Percentiles rank a stretch among this genome's conserved stretches.
phyloP scores from a whole-genome alignment of 2,797 vertebrate genomes.

The Neosalanx taihuensis region DNA sequence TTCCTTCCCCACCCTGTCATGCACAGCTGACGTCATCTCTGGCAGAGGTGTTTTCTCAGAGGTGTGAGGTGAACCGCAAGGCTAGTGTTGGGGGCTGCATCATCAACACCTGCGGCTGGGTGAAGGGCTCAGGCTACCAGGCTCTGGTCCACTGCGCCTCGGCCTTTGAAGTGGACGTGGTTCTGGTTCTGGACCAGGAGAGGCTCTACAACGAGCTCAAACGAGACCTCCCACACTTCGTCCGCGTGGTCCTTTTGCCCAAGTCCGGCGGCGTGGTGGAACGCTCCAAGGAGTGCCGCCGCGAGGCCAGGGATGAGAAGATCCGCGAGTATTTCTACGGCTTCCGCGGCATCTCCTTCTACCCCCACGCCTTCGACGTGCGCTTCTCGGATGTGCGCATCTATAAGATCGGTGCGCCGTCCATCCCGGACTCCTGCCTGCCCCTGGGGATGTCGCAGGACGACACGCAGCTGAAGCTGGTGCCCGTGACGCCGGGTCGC shows the following conservation, averaged over 20 bases:
- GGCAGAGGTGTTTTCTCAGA: constrained; percentile 93
- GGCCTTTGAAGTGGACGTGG: constrained; percentile 96
- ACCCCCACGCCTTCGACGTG: constrained; percentile 94
- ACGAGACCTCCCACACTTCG: constrained; percentile 94
- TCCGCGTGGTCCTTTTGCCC: constrained; percentile 89
- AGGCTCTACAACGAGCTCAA: constrained; percentile 96
- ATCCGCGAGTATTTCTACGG: constrained; percentile 98
- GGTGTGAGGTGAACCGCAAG: constrained; percentile 93
- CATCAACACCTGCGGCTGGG: constrained; percentile 98
- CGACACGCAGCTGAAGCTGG: constrained; percentile 96
- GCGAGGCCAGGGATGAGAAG: constrained; percentile 90
- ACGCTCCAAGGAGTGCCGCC: constrained; percentile 92
- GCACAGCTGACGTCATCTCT: constrained; percentile 88
- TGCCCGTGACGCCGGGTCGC: constrained; percentile 91
- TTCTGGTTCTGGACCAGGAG: constrained; percentile 95
- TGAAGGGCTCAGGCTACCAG: constrained; percentile 96
- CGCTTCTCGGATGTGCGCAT: constrained; percentile 96
- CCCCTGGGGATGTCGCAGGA: constrained; percentile 98
- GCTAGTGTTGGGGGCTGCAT: constrained; percentile 94
- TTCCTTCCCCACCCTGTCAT: background rate
- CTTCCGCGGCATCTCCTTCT: constrained; percentile 88
- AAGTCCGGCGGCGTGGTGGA: constrained; percentile 94
- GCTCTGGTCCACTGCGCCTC: constrained; percentile 95
- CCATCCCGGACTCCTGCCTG: constrained; percentile 95
- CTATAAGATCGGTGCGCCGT: constrained; percentile 95